Base-by-base conservation (phyloP, 2,113 vertebrate genomes). In the Mormyrus lacerda region DNA sequence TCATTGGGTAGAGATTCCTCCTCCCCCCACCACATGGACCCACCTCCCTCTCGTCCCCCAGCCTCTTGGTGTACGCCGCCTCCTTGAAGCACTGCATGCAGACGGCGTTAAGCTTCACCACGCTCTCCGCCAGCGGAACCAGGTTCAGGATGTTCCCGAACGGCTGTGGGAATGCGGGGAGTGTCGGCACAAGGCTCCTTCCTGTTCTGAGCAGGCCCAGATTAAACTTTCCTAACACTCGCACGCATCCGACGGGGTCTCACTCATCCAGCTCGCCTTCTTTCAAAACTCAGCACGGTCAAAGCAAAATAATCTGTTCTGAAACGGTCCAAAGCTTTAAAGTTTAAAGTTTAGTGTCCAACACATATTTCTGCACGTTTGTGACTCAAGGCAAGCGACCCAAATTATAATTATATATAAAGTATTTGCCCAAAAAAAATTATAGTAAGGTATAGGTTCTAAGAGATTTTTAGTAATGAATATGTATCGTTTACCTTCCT, bases 11-110 rank as follows among this genome's bases (percentile, higher is more conserved):
- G 27, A 13, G 61, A 31, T 3, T 79, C 73, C 73, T 5, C 73
- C 13, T 79, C 73, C 65, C 10, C 27, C 11, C 76, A 44, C 39
- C 83, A 88, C 79, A 2, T 1, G 3, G 19, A 21, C 94, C 94
- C 93, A 98, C 98, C 97, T 99, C 97, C 48, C 95, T 95, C 93
- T 99, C 98, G 0, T 93, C 85, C 87, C 98, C 98, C 51, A 99
- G 94, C 92, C 98, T 94, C 93, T 99, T 99, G 1, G 98, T 99
- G 93, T 99, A 99, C 39, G 98, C 96, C 0, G 98, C 98, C 27
- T 99, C 98, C 27, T 95, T 95, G 93, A 96, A 99, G 92, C 98
- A 99, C 93, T 97, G 96, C 97, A 99, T 99, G 93, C 98, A 99
- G 91, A 99, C 98, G 0, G 98, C 98, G 0, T 97, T 97, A 89